A percentile compares a stretch with the other conserved stretches of the same genome.
Evolutionary conservation across 2,888 invertebrate genomes (phyloP).

Genomic region (Brenthis daphne): DNA sequence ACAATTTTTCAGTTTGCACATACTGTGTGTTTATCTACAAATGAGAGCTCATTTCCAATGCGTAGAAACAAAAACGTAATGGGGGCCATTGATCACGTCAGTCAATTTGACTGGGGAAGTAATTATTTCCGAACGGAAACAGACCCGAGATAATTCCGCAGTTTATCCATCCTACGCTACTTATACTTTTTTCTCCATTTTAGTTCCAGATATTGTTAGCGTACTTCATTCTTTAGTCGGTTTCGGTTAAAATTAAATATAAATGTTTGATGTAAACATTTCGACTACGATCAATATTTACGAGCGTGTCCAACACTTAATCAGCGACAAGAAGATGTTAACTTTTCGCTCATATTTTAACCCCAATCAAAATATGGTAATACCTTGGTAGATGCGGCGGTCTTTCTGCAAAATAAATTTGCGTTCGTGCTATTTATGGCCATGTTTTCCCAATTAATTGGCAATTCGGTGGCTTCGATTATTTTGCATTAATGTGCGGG

Average conservation of each 20-base stretch:
- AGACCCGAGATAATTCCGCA: slow-evolving; percentile 50
- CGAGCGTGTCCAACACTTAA: slow-evolving; percentile 62
- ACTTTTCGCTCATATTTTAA: slow-evolving; percentile 65
- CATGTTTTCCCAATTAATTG: slow-evolving; percentile 79
- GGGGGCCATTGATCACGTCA: slow-evolving; percentile 55
- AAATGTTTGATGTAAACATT: slow-evolving; percentile 56
- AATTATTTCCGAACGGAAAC: slow-evolving; percentile 67
- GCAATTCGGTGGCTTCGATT: slow-evolving; percentile 81
- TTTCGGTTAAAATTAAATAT: slow-evolving; percentile 53
- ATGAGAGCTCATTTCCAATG: slow-evolving; percentile 52
- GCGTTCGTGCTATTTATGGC: slow-evolving; percentile 71
- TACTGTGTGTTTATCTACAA: slow-evolving; percentile 49
- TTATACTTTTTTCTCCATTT: slow-evolving; percentile 23
- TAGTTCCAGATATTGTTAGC: slow-evolving; percentile 36
- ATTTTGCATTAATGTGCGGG: slow-evolving; percentile 79
- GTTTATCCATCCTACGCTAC: slow-evolving; percentile 54
- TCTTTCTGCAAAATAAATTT: slow-evolving; percentile 72
- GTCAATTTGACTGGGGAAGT: slow-evolving; percentile 45
- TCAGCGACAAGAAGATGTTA: slow-evolving; percentile 70
- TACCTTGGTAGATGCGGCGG: slow-evolving; percentile 54
- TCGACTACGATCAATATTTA: slow-evolving; percentile 61
- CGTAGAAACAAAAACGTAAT: slow-evolving; percentile 59
- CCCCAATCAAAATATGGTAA: slow-evolving; percentile 77
- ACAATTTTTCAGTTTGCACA: slow-evolving; percentile 50
- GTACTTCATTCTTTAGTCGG: slow-evolving; percentile 42